Evolutionary conservation across 2,113 vertebrate species (phyloP).

Genomic region (Eretmochelys imbricata): DNA sequence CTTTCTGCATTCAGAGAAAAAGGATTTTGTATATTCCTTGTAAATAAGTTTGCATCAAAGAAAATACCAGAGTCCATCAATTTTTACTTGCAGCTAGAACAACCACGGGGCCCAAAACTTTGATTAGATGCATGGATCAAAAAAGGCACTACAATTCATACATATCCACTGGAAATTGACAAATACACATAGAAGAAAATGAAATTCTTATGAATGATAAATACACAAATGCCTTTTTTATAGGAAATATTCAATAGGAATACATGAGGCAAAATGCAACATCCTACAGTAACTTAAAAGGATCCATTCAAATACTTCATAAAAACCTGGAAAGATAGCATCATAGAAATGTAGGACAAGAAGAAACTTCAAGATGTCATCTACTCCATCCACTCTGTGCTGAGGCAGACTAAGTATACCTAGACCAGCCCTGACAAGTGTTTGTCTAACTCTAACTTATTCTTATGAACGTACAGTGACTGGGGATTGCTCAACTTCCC

Average conservation of each 20-base stretch:
- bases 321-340: neutral
- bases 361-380: neutral
- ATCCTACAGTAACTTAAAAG: neutral
- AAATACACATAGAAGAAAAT: neutral
- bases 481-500: neutral
- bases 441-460: neutral
- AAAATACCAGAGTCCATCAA: neutral
- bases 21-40: neutral
- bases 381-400: neutral
- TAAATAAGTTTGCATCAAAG: neutral
- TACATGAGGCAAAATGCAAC: neutral
- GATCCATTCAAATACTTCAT: neutral
- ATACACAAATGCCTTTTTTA: neutral
- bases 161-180: neutral
- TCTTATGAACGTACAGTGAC: neutral
- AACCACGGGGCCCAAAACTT: neutral
- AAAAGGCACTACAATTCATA: neutral
- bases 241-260: neutral
- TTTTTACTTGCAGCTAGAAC: neutral
- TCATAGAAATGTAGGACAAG: neutral
- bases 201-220: neutral
- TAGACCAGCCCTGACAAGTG: neutral
- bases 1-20: neutral
- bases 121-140: neutral
- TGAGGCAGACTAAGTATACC: neutral